Evolutionary conservation across 2,888 invertebrate genomes (phyloP).

Genomic region (Hydroisotoma schaefferi): DNA sequence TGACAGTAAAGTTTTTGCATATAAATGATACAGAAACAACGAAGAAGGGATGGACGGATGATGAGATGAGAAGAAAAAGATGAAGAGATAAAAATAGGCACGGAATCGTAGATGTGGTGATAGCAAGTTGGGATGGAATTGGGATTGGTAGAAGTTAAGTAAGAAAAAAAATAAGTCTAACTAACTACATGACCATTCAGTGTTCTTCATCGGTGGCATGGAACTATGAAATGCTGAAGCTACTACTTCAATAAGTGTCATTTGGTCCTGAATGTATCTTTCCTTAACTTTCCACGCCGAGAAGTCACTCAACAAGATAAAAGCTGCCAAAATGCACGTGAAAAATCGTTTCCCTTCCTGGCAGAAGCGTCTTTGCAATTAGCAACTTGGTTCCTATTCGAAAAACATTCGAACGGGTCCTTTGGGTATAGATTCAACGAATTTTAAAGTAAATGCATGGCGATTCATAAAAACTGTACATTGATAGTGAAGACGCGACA

Average conservation of each 20-base stretch:
- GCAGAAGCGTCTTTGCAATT: too few species aligned
- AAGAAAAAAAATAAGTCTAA: background rate
- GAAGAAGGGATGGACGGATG: too few species aligned
- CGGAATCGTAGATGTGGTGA: too few species aligned
- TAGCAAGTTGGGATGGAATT: too few species aligned
- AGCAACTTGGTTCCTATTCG: too few species aligned
- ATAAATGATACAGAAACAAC: constrained; percentile 3
- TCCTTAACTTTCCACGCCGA: background rate
- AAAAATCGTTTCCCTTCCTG: too few species aligned
- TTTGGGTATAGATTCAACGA: too few species aligned
- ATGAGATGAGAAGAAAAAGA: constrained; percentile 7
- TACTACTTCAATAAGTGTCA: background rate
- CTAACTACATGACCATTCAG: background rate
- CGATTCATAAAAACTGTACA: too few species aligned
- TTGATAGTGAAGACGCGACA: too few species aligned
- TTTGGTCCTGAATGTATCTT: background rate
- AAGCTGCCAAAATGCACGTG: background rate
- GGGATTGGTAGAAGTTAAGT: too few species aligned
- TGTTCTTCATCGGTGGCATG: constrained; percentile 5
- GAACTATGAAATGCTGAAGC: background rate
- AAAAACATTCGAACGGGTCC: too few species aligned
- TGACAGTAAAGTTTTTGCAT: constrained; percentile 1
- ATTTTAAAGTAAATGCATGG: too few species aligned
- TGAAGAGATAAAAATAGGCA: constrained; percentile 11
- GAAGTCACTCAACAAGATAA: background rate